Conservation (phyloP, 2,888 invertebrate genomes). For the Drosophila macrospina region DNA sequence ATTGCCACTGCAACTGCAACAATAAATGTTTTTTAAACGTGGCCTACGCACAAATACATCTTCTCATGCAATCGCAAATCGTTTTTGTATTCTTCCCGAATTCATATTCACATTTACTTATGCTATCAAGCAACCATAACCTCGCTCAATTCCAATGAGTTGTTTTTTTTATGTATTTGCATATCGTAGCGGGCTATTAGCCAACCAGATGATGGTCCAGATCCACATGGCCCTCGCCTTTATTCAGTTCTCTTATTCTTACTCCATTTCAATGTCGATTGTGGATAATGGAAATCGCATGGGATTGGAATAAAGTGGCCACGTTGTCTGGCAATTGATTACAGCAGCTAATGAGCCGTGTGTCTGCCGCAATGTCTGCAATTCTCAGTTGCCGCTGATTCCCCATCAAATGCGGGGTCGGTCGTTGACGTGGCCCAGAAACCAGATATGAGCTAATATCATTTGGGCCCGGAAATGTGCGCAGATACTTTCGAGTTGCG, state of each 20-base stretch:
- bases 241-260: conserved; percentile 18
- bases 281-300: conserved; percentile 40
- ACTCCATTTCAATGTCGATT: conserved; percentile 70
- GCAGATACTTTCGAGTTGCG: conserved; percentile 29
- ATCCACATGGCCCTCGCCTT: conserved; percentile 59
- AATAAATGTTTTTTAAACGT: conserved; percentile 69
- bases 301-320: conserved; percentile 41
- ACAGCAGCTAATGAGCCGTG: conserved; percentile 56
- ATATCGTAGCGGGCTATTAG: conserved; percentile 58
- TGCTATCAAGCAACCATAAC: conserved; percentile 51
- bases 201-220: conserved; percentile 38
- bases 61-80: conserved; percentile 8
- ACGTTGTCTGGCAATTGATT: conserved; percentile 69
- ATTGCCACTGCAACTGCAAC: conserved; percentile 55
- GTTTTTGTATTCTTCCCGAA: background rate
- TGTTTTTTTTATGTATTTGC: conserved; percentile 47
- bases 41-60: conserved; percentile 35
- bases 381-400: conserved; percentile 20
- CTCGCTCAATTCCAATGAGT: conserved; percentile 51
- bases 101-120: conserved; percentile 33
- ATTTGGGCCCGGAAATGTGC: conserved; percentile 30
- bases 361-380: conserved; percentile 60
- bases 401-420: conserved; percentile 57
- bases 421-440: conserved; percentile 51
- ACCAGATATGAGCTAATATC: conserved; percentile 42